phyloP scores from a whole-genome alignment of 2,888 invertebrate species.

The Cryptocephalus moraei region DNA sequence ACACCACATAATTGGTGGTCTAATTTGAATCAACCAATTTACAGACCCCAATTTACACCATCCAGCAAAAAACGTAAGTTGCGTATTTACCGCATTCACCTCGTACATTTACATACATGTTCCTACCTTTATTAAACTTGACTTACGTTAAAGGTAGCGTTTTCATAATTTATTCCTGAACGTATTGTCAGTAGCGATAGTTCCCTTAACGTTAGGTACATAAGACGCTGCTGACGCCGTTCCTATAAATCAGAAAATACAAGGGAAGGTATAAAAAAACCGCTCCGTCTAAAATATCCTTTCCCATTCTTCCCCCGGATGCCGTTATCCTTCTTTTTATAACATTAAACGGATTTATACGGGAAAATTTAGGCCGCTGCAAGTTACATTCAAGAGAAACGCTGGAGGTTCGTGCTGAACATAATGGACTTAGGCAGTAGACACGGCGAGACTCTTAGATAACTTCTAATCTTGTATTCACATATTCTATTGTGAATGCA shows the following conservation, averaged over 20 bases:
- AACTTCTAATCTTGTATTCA: conserved; percentile 10
- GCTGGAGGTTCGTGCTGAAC: conserved; percentile 2
- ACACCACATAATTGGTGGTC: too few species aligned
- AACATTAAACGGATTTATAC: conserved; percentile 13
- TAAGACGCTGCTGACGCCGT: not conserved
- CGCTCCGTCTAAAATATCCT: conserved; percentile 1
- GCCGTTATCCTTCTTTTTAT: conserved; percentile 11
- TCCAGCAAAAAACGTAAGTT: too few species aligned
- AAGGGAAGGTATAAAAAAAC: conserved; percentile 3
- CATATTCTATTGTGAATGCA: conserved; percentile 11
- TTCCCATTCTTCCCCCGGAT: conserved; percentile 1
- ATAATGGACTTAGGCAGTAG: not conserved
- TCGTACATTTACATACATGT: too few species aligned
- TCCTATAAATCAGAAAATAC: conserved; percentile 1
- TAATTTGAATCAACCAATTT: too few species aligned
- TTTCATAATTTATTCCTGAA: too few species aligned
- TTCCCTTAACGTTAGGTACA: too few species aligned
- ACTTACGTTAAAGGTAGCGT: too few species aligned
- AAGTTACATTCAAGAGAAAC: conserved; percentile 2
- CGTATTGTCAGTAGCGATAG: too few species aligned
- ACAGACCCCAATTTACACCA: too few species aligned
- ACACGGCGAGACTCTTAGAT: conserved; percentile 9
- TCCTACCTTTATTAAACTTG: too few species aligned
- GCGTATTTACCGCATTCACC: too few species aligned
- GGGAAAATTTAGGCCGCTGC: conserved; percentile 7